Evolutionary conservation across 2,797 vertebrate species (phyloP), one percentile per base, ranked within the genome.

Genomic region (Intellagama lesueurii): DNA sequence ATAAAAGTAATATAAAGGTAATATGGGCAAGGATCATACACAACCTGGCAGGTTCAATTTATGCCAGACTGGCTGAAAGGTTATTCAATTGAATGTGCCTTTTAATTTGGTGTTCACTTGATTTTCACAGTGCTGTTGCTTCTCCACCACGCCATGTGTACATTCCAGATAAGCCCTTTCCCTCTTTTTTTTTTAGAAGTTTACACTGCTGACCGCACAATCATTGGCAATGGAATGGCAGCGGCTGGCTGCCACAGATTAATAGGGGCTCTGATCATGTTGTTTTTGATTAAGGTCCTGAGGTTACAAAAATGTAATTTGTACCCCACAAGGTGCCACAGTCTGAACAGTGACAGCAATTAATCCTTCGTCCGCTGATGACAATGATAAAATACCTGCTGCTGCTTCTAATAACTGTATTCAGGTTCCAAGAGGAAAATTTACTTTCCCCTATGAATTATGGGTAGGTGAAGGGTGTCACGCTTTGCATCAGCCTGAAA

Each of bases 261-360:
- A 96, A 93, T 92, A 92, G 94, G 91, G 95, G 93, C 94, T 96
- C 94, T 95, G 94, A 94, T 97, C 93, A 92, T 93, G 81, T 95
- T 97, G 96, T 94, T 97, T 98, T 97, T 98, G 96, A 98, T 98
- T 97, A 97, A 98, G 97, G 97, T 97, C 97, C 92, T 94, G 86
- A 95, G 97, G 98, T 98, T 97, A 98, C 95, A 96, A 97, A 98
- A 98, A 97, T 97, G 96, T 97, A 97, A 98, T 98, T 98, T 98
- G 92, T 95, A 97, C 96, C 96, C 95, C 95, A 97, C 96, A 96
- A 97, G 93, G 92, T 96, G 96, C 95, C 95, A 94, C 85, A 52
- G 92, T 92, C 96, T 95, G 95, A 96, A 93, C 91, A 94, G 91
- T 95, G 95, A 96, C 95, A 97, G 96, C 96, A 98, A 98, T 98